Conservation (phyloP, 2,797 vertebrate genomes). For the Neopelma chrysocephalum region DNA sequence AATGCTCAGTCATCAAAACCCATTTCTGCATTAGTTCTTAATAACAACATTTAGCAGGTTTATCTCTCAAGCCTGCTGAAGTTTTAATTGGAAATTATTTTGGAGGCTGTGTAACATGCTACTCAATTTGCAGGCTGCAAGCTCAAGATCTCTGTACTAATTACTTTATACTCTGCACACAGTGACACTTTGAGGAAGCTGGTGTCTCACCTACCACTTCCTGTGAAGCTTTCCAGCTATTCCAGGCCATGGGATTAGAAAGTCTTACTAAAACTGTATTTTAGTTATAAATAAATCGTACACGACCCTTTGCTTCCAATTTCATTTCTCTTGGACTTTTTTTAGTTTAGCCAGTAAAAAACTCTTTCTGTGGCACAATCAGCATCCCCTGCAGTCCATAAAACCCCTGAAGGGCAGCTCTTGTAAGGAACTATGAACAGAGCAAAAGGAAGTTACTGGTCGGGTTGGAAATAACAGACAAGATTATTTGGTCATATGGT, state of each 20-base stretch:
- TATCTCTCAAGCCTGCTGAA: not conserved
- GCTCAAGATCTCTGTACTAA: not conserved
- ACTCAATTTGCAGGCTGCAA: not conserved
- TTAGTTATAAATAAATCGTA: not conserved
- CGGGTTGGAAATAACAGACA: rapidly evolving
- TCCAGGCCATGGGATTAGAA: not conserved
- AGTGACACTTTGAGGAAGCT: not conserved
- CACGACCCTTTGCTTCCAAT: not conserved
- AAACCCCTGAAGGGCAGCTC: not conserved
- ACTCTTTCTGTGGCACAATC: not conserved
- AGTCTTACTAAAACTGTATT: not conserved
- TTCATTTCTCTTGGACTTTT: not conserved
- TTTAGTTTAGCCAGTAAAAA: not conserved
- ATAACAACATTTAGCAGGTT: not conserved
- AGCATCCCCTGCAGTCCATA: not conserved
- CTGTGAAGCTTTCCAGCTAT: not conserved
- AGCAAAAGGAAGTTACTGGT: not conserved
- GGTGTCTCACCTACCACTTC: not conserved
- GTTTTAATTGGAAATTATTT: not conserved
- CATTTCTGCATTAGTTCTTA: not conserved
- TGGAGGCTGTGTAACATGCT: not conserved
- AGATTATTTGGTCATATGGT: not conserved
- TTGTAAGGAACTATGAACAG: not conserved
- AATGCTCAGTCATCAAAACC: not conserved
- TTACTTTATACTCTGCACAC: not conserved